Evolutionary conservation across 2,888 invertebrate genomes (phyloP).

Genomic region (Liposcelis brunnea): DNA sequence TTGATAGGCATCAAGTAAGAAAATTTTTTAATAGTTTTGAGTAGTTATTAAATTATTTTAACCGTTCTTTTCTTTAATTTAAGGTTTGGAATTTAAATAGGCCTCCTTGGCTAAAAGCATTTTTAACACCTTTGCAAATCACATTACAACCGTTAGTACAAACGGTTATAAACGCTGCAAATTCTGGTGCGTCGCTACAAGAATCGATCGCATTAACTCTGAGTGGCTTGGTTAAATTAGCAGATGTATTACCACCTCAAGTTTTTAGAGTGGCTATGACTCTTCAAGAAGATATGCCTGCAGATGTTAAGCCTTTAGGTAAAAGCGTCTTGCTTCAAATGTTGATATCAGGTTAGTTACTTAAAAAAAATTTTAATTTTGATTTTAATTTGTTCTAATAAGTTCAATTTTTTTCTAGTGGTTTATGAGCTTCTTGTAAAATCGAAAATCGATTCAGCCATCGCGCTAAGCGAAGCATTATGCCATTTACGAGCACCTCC

Average conservation of each 20-base stretch:
- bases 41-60: constrained; percentile 6
- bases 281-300: constrained; percentile 50
- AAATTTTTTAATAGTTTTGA: neutral
- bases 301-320: constrained; percentile 49
- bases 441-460: constrained; percentile 26
- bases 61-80: constrained; percentile 12
- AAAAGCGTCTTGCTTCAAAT: constrained; percentile 55
- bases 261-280: constrained; percentile 32
- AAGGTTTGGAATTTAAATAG: constrained; percentile 68
- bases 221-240: constrained; percentile 47
- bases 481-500: constrained; percentile 38
- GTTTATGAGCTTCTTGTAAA: constrained; percentile 17
- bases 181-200: constrained; percentile 15
- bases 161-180: constrained; percentile 47
- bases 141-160: constrained; percentile 45
- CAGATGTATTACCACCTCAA: constrained; percentile 47
- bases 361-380: neutral
- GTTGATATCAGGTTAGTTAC: constrained; percentile 35
- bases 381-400: neutral
- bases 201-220: constrained; percentile 44
- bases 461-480: constrained; percentile 58
- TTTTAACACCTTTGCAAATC: constrained; percentile 45
- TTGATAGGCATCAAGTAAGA: constrained; percentile 54
- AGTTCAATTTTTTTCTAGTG: constrained; percentile 11
- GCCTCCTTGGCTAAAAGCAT: constrained; percentile 59